Conservation (phyloP, 2,888 invertebrate species). For the Rhagonycha fulva region DNA sequence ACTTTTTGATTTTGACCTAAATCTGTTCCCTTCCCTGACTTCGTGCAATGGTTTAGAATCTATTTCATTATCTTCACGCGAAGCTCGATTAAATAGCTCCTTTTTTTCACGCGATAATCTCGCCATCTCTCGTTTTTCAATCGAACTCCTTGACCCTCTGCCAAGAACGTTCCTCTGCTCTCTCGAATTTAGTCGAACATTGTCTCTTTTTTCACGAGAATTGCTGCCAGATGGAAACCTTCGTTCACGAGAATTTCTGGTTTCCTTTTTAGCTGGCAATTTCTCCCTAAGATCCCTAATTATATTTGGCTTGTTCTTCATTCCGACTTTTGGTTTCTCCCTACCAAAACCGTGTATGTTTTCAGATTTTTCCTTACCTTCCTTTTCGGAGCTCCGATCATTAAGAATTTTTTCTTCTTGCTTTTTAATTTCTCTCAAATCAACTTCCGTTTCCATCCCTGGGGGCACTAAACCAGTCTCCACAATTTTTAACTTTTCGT, state of each 20-base stretch:
- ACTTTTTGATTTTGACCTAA: not conserved
- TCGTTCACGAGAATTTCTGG: not conserved
- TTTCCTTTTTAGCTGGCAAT: not conserved
- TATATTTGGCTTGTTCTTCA: not conserved
- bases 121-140: not conserved
- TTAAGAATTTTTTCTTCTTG: not conserved
- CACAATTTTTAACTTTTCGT: constrained; percentile 51
- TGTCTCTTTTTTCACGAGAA: not conserved
- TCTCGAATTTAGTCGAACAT: not conserved
- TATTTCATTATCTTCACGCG: not conserved
- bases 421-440: constrained; percentile 37
- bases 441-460: constrained; percentile 55
- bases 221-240: not conserved
- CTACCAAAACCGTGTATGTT: not conserved
- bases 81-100: not conserved
- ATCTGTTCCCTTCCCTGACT: not conserved
- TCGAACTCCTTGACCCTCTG: not conserved
- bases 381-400: constrained; percentile 1
- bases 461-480: constrained; percentile 56
- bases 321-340: not conserved
- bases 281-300: not conserved
- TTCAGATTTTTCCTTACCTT: not conserved
- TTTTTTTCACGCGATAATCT: constrained; percentile 4
- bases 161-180: not conserved
- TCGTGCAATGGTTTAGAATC: not conserved